Evolutionary conservation across 2,113 vertebrate species (phyloP).

Genomic region (Sander lucioperca): DNA sequence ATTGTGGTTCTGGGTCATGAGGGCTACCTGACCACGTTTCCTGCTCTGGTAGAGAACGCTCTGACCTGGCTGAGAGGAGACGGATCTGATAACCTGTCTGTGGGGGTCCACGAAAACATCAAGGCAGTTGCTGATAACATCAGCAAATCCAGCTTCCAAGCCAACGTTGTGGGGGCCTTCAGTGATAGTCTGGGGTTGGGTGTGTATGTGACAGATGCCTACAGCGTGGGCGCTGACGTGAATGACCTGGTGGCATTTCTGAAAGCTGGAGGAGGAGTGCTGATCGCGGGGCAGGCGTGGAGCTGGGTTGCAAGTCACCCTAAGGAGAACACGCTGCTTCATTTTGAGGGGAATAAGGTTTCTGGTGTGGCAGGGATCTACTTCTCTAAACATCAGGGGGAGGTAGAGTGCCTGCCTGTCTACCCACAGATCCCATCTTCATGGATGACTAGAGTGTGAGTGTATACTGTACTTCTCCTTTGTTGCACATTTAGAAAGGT

Average conservation of each 20-base stretch:
- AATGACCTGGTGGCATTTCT: constrained; percentile 85
- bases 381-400: constrained; percentile 84
- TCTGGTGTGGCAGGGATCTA: constrained; percentile 90
- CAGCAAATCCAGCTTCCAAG: constrained; percentile 53
- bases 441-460: constrained; percentile 77
- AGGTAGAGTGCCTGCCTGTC: constrained; percentile 81
- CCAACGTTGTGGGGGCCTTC: constrained; percentile 66
- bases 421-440: constrained; percentile 86
- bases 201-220: constrained; percentile 88
- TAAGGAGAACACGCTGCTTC: constrained; percentile 81
- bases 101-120: constrained; percentile 82
- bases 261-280: constrained; percentile 88
- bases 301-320: constrained; percentile 83
- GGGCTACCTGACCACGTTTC: constrained; percentile 82
- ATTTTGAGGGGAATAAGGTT: constrained; percentile 90
- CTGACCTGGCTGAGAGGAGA: constrained; percentile 88
- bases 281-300: constrained; percentile 91
- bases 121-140: constrained; percentile 81
- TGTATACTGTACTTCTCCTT: background rate
- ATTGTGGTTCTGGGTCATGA: constrained; percentile 90
- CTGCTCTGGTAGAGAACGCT: constrained; percentile 86
- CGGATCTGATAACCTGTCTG: constrained; percentile 46
- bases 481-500: background rate
- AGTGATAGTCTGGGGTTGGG: constrained; percentile 68
- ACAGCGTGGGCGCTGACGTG: constrained; percentile 66